A percentile compares a stretch with the other conserved stretches of the same genome.
Evolutionary conservation across 2,797 vertebrate species (phyloP).

Genomic region (Coranthus polyacanthus): DNA sequence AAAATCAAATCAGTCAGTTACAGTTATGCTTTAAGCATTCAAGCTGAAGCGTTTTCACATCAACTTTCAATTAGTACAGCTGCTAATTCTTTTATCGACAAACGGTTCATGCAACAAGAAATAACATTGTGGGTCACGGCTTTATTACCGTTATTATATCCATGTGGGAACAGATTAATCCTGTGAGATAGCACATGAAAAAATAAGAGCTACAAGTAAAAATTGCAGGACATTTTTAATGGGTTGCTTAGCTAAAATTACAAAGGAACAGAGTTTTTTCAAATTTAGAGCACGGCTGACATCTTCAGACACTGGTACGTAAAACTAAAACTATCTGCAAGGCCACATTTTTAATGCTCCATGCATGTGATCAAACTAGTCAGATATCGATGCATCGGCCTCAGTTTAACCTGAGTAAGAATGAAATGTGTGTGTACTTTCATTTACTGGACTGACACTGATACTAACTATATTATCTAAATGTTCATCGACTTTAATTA

Average conservation of each 20-base stretch:
- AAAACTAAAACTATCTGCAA: too few relatives aligned
- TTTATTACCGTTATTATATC: not conserved
- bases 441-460: not conserved
- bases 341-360: not conserved
- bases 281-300: too few relatives aligned
- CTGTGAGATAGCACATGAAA: not conserved
- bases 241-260: too few relatives aligned
- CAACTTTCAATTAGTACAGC: not conserved
- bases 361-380: too few relatives aligned
- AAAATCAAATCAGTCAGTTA: not conserved
- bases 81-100: not conserved
- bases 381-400: too few relatives aligned
- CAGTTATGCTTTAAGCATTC: not conserved
- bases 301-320: too few relatives aligned
- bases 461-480: not conserved
- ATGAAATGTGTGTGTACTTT: not conserved
- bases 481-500: not conserved
- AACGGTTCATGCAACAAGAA: not conserved
- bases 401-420: not conserved
- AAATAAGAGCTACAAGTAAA: not conserved
- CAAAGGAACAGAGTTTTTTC: too few relatives aligned
- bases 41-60: not conserved
- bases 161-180: not conserved
- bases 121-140: not conserved
- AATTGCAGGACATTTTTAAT: too few relatives aligned